Evolutionary conservation across 2,113 vertebrate species (phyloP), one percentile per base, ranked within the genome.

Genomic region (Zeus faber): DNA sequence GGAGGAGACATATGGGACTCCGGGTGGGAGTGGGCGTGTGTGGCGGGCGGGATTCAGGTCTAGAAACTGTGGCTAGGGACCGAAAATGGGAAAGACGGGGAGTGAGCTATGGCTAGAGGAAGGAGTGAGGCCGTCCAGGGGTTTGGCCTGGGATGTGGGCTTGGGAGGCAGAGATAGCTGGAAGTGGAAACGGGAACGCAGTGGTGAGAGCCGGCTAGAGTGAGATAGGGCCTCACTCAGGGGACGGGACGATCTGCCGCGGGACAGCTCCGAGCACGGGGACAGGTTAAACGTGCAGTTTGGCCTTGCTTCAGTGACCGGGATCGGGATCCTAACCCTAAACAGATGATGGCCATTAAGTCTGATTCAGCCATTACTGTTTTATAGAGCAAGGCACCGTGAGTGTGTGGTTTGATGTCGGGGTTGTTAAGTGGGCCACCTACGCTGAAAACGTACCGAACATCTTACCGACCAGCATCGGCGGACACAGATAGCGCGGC

Each of bases 11-110:
- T 44, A 59, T 81, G 67, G 55, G 35, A 58, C 21, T 18, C 49
- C 65, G 53, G 66, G 41, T 62, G 62, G 74, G 44, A 60, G n/a
- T n/a, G n/a, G n/a, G n/a, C n/a, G n/a, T n/a, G n/a, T n/a, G n/a
- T n/a, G 59, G 62, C 52, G 67, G 74, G 74, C 70, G 72, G 70
- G 69, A 74, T 54, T 72, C 67, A 70, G 72, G 72, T 71, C 25
- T 17, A 20, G 27, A 59, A 72, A 67, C 22, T n/a, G 26, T 50
- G 48, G 48, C 48, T 33, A 26, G 53, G 44, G 52, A 57, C 31
- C 65, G 72, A 51, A 60, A 67, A 70, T 37, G 69, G 13, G 14
- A 20, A 21, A 59, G 58, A 44, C 65, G 65, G 64, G 64, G 65
- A 26, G 10, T 65, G 31, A 53, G 31, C 44, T 18, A 49, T 6